Base-by-base conservation (phyloP, 2,797 vertebrate species). In the Siniperca undulata region DNA sequence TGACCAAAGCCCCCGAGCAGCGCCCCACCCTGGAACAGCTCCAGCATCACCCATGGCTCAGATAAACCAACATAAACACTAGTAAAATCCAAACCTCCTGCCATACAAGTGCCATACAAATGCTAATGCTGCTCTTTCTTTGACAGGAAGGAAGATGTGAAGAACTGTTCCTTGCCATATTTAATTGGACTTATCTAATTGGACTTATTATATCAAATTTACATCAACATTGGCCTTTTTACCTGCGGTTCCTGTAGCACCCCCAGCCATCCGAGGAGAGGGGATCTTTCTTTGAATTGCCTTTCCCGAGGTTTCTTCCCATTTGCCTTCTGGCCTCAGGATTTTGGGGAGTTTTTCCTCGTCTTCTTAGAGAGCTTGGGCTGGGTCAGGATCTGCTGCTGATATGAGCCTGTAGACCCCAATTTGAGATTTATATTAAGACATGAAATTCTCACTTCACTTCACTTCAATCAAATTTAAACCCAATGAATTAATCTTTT, bases 261-360 rank as follows among this genome's bases (percentile, higher is more conserved):
- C 30, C 30, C 59, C 56, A 36, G 59, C 59, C 34, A 0, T 60
- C 59, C 19, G 17, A 10, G 59, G 59, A 60, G 34, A 60, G 59
- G 59, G 34, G 30, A 60, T 60, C 59, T 60, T 19, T 60, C 59
- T 38, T 60, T 2, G 59, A 60, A 60, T 60, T 62, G 36, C 38
- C 38, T n/a, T n/a, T 62, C 59, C 59, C 20, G 34, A 61, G 34
- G 59, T 50, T 67, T 50, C 65, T 50, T 67, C 44, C 46, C 27
- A 30, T 42, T 22, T 13, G 14, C 61, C 20, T 42, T 3, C 34
- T 62, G 2, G 60, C 34, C 19, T 22, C 20, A 11, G 42, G 42
- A 66, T 13, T 68, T 30, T 67, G 24, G 24, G 24, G 44, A 30
- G 44, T 50, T 50, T 48, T 70, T 70, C 50, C 59, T 38, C 19